Conservation (phyloP, 2,113 vertebrate genomes). For the Thalassarche chlororhynchos region DNA sequence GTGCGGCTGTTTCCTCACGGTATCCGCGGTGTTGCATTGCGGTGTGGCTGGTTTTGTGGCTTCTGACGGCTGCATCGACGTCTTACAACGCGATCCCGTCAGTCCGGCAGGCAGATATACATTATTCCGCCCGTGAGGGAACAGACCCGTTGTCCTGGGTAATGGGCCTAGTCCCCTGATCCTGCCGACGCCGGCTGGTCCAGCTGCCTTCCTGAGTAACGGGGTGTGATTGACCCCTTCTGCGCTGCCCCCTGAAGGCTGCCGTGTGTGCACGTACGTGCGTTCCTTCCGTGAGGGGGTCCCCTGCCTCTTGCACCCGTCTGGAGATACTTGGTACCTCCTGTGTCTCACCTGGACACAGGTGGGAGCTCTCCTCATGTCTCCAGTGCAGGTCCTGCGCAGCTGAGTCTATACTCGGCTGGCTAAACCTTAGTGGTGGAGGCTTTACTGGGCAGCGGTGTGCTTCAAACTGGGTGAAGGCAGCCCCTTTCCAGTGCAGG, state of each 20-base stretch:
- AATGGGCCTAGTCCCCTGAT: too few species aligned
- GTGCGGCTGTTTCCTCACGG: too few species aligned
- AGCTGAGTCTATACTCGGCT: fast-evolving
- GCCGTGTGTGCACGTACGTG: not conserved
- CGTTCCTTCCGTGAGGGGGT: fast-evolving
- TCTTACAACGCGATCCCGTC: too few species aligned
- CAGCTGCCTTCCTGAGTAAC: fast-evolving
- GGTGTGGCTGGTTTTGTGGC: not conserved
- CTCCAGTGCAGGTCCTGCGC: not conserved
- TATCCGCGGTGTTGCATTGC: not conserved
- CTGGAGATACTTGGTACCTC: not conserved
- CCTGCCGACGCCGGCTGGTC: not conserved
- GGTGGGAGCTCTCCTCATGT: fast-evolving
- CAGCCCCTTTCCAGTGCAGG: too few species aligned
- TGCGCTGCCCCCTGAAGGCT: not conserved
- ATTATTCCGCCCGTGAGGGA: not conserved
- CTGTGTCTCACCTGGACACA: not conserved
- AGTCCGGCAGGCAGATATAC: not conserved
- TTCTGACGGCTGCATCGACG: not conserved
- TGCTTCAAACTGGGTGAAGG: not conserved
- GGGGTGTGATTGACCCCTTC: fast-evolving
- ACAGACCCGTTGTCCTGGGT: not conserved
- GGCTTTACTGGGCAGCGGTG: not conserved
- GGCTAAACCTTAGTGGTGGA: not conserved
- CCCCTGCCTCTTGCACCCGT: not conserved